These are phyloP conservation scores for Montipora foliosa DNA, from an alignment of 64 coral and sea anemone species.

Conservation along the genomic window DNA sequence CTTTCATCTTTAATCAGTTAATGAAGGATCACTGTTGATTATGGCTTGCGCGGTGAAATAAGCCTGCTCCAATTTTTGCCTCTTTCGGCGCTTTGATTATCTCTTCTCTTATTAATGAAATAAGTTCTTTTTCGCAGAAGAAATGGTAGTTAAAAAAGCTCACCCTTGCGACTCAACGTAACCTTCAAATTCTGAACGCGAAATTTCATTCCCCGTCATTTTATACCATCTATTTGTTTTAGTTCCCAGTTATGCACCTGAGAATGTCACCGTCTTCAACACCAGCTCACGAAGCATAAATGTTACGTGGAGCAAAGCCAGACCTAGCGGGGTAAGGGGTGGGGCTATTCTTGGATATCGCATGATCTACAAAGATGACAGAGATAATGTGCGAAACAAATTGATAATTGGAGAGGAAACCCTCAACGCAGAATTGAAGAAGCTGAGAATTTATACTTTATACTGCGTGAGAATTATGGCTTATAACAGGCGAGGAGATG, in stretches of 20 bases:
- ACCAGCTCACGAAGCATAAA: conserved; percentile 70
- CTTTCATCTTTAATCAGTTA: too few species aligned
- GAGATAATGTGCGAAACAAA: not conserved
- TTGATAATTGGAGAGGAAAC: conserved; percentile 27
- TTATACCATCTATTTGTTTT: not conserved
- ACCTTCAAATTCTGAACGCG: too few species aligned
- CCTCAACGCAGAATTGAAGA: not conserved
- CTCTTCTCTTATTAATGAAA: too few species aligned
- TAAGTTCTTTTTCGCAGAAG: too few species aligned
- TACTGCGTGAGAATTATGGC: conserved; percentile 65
- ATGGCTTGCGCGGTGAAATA: too few species aligned
- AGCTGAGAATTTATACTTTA: conserved; percentile 39
- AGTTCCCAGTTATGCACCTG: conserved; percentile 47
- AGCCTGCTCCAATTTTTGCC: too few species aligned
- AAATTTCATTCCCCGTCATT: too few species aligned
- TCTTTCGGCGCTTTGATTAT: too few species aligned
- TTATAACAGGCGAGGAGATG: conserved; percentile 69
- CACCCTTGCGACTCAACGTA: too few species aligned
- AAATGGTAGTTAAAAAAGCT: too few species aligned
- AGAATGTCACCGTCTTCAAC: conserved; percentile 53
- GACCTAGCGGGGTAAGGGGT: not conserved
- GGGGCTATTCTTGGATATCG: conserved; percentile 52
- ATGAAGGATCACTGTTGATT: too few species aligned
- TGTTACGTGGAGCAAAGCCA: conserved; percentile 55
- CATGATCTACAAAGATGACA: conserved; percentile 22